These are phyloP conservation scores for Ochotona curzoniae DNA, from an alignment of 2,113 vertebrate species.

Conservation along the genomic window DNA sequence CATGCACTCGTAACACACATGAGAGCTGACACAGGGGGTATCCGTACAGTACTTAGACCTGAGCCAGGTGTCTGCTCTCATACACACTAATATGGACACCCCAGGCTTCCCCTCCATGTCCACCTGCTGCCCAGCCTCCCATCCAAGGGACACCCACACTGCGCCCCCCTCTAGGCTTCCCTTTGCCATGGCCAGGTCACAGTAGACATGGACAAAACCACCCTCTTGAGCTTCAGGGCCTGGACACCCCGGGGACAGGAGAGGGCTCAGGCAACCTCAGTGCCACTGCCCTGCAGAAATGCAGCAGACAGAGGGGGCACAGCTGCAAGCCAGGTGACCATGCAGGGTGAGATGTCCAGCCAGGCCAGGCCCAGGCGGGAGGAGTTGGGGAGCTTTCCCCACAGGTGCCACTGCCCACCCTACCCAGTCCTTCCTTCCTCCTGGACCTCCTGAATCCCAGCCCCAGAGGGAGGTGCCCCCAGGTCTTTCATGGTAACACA, in stretches of 20 bases:
- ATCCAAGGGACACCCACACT: background rate
- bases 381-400: background rate
- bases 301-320: background rate
- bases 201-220: background rate
- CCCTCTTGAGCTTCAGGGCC: background rate
- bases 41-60: background rate
- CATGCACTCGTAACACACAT: too few relatives aligned
- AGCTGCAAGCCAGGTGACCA: accelerated
- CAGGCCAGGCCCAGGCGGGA: background rate
- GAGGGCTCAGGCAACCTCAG: background rate
- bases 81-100: background rate
- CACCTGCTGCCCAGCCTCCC: too few relatives aligned
- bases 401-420: background rate
- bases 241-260: background rate
- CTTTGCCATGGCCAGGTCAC: too few relatives aligned
- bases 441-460: background rate
- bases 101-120: background rate
- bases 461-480: background rate
- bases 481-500: accelerated
- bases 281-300: background rate
- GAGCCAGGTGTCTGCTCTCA: background rate
- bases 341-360: background rate
- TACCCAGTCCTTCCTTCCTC: background rate
- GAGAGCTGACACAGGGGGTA: too few relatives aligned
- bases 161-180: background rate